Evolutionary conservation across 2,797 vertebrate species (phyloP).

Genomic region (Danio jaintianensis): DNA sequence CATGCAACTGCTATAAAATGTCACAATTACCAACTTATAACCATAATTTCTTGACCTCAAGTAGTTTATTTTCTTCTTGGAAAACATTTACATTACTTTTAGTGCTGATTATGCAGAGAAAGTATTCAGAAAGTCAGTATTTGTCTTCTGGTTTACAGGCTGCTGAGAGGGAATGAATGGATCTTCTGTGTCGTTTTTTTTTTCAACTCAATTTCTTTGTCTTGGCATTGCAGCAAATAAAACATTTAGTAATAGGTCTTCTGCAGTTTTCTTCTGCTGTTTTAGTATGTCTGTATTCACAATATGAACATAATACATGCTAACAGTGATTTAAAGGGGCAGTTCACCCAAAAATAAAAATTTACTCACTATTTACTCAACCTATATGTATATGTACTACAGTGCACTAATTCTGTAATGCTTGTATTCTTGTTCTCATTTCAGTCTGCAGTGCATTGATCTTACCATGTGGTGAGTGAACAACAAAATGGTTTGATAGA

Average conservation of each 20-base stretch:
- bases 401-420: not conserved
- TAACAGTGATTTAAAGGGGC: not conserved
- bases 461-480: slow-evolving; percentile 74
- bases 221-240: slow-evolving; percentile 68
- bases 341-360: not conserved
- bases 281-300: not conserved
- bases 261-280: slow-evolving; percentile 25
- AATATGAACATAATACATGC: not conserved
- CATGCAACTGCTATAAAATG: too few relatives aligned
- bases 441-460: slow-evolving; percentile 74
- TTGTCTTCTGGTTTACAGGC: slow-evolving; percentile 63
- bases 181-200: slow-evolving; percentile 65
- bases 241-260: slow-evolving; percentile 52
- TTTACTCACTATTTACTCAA: too few relatives aligned
- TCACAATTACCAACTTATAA: too few relatives aligned
- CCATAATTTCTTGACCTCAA: not conserved
- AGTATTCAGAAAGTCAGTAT: slow-evolving; percentile 37
- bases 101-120: not conserved
- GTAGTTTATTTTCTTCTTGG: not conserved
- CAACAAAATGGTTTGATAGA: not conserved
- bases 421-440: slow-evolving; percentile 63
- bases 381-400: too few relatives aligned
- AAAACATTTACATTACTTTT: not conserved
- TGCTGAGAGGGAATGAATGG: slow-evolving; percentile 72
- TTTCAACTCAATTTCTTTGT: slow-evolving; percentile 50